Percentiles rank a stretch among this genome's conserved stretches.
Evolutionary conservation across 1,140 invertebrate genomes (phyloP).

Genomic region (Solen grandis): DNA sequence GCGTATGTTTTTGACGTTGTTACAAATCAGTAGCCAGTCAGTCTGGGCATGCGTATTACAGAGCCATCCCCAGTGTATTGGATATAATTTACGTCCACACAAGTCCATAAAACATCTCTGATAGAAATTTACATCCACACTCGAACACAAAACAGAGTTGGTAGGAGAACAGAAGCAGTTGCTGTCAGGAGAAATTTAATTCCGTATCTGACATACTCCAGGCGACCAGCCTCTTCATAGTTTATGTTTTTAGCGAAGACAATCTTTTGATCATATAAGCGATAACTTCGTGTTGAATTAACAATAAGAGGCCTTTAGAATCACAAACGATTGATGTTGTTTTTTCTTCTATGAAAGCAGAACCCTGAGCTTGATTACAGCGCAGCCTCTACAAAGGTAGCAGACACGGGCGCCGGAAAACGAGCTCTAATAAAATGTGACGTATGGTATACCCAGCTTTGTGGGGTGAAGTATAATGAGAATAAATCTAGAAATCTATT

Average conservation of each 20-base stretch:
- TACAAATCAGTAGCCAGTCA: slow-evolving; percentile 14
- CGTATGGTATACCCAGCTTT: background rate
- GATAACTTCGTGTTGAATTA: slow-evolving; percentile 59
- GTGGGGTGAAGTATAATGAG: background rate
- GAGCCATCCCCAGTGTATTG: slow-evolving; percentile 1
- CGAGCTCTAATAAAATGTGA: background rate
- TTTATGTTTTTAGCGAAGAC: slow-evolving; percentile 50
- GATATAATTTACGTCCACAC: slow-evolving; percentile 30
- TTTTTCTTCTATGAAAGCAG: slow-evolving; percentile 31
- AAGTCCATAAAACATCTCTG: slow-evolving; percentile 20
- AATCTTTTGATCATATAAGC: slow-evolving; percentile 53
- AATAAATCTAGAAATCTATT: background rate
- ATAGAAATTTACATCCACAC: slow-evolving; percentile 8
- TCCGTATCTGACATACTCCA: slow-evolving; percentile 44
- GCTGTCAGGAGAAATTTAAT: slow-evolving; percentile 55
- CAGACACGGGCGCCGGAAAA: slow-evolving; percentile 38
- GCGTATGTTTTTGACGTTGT: background rate
- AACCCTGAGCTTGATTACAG: slow-evolving; percentile 33
- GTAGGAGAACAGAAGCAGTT: background rate
- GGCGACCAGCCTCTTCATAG: slow-evolving; percentile 36
- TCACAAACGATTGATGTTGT: slow-evolving; percentile 50
- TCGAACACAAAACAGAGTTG: slow-evolving; percentile 7
- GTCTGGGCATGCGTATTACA: slow-evolving; percentile 1
- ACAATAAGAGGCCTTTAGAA: slow-evolving; percentile 37
- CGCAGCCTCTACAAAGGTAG: slow-evolving; percentile 36